Conservation (phyloP, 2,113 vertebrate species). For the Microcebus jonahi region DNA sequence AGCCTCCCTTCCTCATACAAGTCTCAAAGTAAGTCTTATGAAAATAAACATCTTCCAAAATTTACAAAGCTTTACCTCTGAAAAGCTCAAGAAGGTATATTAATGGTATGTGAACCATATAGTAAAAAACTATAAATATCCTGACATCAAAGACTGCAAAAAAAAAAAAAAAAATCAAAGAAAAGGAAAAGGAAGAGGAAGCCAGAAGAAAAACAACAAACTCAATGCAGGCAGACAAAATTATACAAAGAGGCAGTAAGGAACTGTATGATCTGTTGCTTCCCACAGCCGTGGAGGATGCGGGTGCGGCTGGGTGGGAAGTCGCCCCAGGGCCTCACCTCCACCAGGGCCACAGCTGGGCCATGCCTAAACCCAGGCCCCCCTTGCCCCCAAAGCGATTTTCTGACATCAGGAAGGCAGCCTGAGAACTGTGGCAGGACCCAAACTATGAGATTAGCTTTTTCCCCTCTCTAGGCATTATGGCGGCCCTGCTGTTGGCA, state of each 20-base stretch:
- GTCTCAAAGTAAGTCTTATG: constrained; percentile 55
- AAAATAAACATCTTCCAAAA: constrained; percentile 47
- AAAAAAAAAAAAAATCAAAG: constrained; percentile 68
- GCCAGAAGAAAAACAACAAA: constrained; percentile 61
- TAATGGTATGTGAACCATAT: not conserved
- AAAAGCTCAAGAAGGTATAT: not conserved
- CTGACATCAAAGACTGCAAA: constrained; percentile 63
- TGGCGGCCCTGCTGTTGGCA: not conserved
- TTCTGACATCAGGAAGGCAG: not conserved
- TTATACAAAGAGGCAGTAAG: constrained; percentile 3
- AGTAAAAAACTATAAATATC: constrained; percentile 65
- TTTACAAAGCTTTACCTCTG: constrained; percentile 9
- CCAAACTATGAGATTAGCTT: not conserved
- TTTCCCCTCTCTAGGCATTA: not conserved
- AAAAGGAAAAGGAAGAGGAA: constrained; percentile 79
- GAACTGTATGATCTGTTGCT: not conserved
- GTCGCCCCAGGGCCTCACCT: not conserved
- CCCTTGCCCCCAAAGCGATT: not conserved
- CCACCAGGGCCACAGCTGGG: not conserved
- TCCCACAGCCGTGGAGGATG: constrained; percentile 46
- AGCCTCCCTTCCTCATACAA: not conserved
- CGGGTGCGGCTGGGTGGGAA: not conserved
- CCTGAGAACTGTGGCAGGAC: not conserved
- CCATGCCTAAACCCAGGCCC: not conserved
- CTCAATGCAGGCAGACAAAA: constrained; percentile 29